Evolutionary conservation across 2,113 vertebrate species (phyloP), one percentile per base, ranked within the genome.

Genomic region (Plectropomus leopardus): DNA sequence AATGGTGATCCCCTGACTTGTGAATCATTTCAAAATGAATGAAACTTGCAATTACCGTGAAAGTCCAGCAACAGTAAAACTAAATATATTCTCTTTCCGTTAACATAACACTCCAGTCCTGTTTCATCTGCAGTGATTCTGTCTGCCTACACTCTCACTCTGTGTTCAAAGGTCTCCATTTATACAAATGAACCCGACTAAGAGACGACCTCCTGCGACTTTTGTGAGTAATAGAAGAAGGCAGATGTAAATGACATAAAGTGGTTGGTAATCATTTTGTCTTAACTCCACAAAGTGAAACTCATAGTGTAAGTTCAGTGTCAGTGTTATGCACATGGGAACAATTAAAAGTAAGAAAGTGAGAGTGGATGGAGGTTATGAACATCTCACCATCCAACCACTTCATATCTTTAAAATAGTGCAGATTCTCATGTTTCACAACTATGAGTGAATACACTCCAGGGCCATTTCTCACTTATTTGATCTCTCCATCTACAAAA

Each of bases 121-220:
- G 15, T 45, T 19, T 32, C 23, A 32, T 84, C 23, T 69, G 36
- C 28, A 19, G 1, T 48, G 5, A 48, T 36, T 45, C 14, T 68
- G 26, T 36, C 14, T 55, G 36, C 63, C 60, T 73, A 36, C 42
- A 19, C 30, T 57, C 30, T 63, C 26, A 15, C 7, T n/a, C 24
- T 16, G 7, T 28, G 9, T 30, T 48, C 32, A 63, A 72, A 83
- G 74, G 42, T 66, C 74, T 77, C 15, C 44, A n/a, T 75, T 82
- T 34, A 76, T 42, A 80, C 48, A 86, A 68, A 75, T 61, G 16
- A 82, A 60, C 67, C 36, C 17, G 45, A 78, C 66, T 71, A 15
- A 81, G 55, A 42, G 50, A 70, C 7, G 34, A 76, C 72, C 78
- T 59, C 64, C 26, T 42, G 21, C 36, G 70, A 71, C 42, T 66